A percentile compares a stretch with the other conserved stretches of the same genome.
These are phyloP conservation scores for Chelon labrosus DNA, from an alignment of 2,797 vertebrate species.

Conservation along the genomic window DNA sequence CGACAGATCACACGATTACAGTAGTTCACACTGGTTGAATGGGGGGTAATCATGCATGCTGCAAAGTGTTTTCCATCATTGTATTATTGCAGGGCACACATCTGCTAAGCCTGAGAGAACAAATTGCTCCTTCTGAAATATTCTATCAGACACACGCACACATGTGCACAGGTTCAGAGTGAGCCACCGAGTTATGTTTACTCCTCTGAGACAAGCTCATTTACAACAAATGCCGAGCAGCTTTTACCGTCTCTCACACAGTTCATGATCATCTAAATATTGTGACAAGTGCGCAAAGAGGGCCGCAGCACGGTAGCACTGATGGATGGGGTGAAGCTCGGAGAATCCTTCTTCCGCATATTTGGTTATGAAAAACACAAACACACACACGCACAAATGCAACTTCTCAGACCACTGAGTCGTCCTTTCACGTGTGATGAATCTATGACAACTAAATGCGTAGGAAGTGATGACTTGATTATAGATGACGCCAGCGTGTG, in stretches of 20 bases:
- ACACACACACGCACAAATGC: conserved; percentile 15
- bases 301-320: conserved; percentile 45
- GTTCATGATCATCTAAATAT: conserved; percentile 68
- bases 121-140: conserved; percentile 52
- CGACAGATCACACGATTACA: conserved; percentile 57
- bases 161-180: conserved; percentile 14
- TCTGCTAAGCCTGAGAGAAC: conserved; percentile 62
- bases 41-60: conserved; percentile 70
- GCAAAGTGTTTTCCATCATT: conserved; percentile 67
- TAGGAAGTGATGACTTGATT: conserved; percentile 52
- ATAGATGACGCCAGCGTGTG: conserved; percentile 43
- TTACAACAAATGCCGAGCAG: conserved; percentile 58
- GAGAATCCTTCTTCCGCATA: conserved; percentile 27
- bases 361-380: conserved; percentile 51
- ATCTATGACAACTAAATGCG: conserved; percentile 29
- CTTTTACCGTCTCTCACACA: conserved; percentile 51
- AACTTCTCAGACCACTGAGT: conserved; percentile 13
- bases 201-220: conserved; percentile 58
- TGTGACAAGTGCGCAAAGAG: conserved; percentile 57
- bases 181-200: conserved; percentile 47
- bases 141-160: conserved; percentile 43
- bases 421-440: conserved; percentile 36
- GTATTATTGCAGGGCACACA: conserved; percentile 52
- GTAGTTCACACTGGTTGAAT: conserved; percentile 56
- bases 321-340: conserved; percentile 50